A percentile compares a stretch with the other conserved stretches of the same genome.
Evolutionary conservation across 92 coral and sea anemone species (phyloP).

Genomic region (Epizoanthus ramosus): DNA sequence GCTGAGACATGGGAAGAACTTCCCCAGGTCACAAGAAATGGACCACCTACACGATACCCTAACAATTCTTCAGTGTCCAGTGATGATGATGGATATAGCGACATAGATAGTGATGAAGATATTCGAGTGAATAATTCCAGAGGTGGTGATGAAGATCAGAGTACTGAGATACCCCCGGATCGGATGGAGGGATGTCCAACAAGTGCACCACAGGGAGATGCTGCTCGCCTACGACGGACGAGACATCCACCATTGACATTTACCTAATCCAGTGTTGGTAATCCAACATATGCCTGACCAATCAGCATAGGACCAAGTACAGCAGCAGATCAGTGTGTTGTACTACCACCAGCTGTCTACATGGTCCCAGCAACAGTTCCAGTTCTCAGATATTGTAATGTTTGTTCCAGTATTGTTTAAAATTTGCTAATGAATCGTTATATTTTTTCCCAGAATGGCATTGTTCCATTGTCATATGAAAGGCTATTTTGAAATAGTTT

Average conservation of each 20-base stretch:
- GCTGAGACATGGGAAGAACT: conserved; percentile 44
- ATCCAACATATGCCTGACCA: conserved; percentile 38
- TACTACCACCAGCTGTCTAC: background rate
- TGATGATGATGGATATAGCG: conserved; percentile 10
- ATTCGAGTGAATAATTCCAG: background rate
- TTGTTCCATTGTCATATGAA: too few relatives aligned
- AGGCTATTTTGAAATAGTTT: too few relatives aligned
- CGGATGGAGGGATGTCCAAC: background rate
- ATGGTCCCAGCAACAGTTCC: background rate
- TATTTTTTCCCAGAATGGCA: too few relatives aligned
- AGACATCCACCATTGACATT: conserved; percentile 28
- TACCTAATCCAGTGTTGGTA: conserved; percentile 26
- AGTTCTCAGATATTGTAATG: too few relatives aligned
- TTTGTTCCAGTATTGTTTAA: too few relatives aligned
- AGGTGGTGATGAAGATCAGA: background rate
- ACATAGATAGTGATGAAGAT: background rate
- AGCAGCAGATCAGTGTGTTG: background rate
- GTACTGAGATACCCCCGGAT: background rate
- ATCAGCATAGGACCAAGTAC: background rate
- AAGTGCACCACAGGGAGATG: background rate
- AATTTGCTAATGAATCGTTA: too few relatives aligned
- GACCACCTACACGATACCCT: conserved; percentile 42
- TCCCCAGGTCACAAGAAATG: conserved; percentile 29
- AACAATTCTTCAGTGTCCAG: conserved; percentile 3
- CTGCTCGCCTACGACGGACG: conserved; percentile 15